Evolutionary conservation across 2,797 vertebrate species (phyloP), one percentile per base, ranked within the genome.

Genomic region (Lithobates sylvaticus): DNA sequence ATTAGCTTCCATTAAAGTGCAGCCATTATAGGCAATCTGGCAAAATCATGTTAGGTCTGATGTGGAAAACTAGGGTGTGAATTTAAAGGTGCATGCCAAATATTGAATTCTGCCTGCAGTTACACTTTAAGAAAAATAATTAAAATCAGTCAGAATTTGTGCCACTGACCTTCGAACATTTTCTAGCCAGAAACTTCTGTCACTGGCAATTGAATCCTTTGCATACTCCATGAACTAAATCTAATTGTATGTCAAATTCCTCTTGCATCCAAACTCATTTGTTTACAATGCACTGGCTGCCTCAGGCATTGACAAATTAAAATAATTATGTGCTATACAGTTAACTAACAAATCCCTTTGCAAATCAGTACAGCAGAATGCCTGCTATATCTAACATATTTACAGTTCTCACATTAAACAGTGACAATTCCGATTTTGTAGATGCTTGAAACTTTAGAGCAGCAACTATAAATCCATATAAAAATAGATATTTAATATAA

Each of bases 341-440:
- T 84, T 84, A 75, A 76, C 58, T 75, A 83, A 83, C 26, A 26
- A 76, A 83, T 76, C 81, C 29, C 42, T 50, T 76, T 83, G 44
- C 36, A 76, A 23, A 67, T 50, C 81, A 65, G 44, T 74, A 64
- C 54, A 67, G 32, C 50, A 76, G 29, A 68, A 76, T 68, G 64
- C 26, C 23, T 64, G 64, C 81, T 83, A 26, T 42, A 29, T 76
- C 27, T 61, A 42, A 83, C 81, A 83, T 42, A 73, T 83, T 65
- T 21, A 34, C 61, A 75, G 47, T 75, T 67, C 21, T n/a, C 32
- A 32, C 68, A 72, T 64, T 82, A 18, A 42, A 68, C 32, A 71
- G 47, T 9, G 65, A 21, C 69, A 71, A 73, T 74, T 64, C 73
- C 18, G 69, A 73, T 42, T 74, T 54, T 82, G 80, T 64, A 39